These are phyloP conservation scores for Hormaphis cornu DNA, from an alignment of 1,140 invertebrate genomes.

Conservation along the genomic window DNA sequence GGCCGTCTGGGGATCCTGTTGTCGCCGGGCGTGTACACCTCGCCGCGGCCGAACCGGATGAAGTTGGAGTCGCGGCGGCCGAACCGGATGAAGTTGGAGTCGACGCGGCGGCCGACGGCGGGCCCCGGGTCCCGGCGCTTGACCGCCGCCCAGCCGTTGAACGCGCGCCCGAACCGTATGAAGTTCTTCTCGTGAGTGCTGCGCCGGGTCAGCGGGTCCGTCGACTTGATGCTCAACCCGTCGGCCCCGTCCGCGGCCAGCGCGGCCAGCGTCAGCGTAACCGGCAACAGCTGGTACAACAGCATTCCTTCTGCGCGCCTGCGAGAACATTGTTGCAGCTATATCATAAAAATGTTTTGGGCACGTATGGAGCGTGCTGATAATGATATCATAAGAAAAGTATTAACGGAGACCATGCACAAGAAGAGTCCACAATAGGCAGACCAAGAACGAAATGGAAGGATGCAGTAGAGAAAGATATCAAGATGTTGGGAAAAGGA, in stretches of 20 bases:
- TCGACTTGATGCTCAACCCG: slow-evolving; percentile 28
- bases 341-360: too few relatives aligned
- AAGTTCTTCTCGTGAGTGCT: slow-evolving; percentile 39
- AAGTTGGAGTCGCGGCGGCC: slow-evolving; percentile 34
- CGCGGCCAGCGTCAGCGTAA: slow-evolving; percentile 3
- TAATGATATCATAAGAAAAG: too few relatives aligned
- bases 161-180: slow-evolving; percentile 38
- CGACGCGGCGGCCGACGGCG: not conserved
- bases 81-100: slow-evolving; percentile 35
- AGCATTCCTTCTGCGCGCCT: slow-evolving; percentile 9
- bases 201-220: slow-evolving; percentile 37
- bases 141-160: slow-evolving; percentile 46
- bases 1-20: slow-evolving; percentile 14
- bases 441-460: too few relatives aligned
- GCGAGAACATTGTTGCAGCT: too few relatives aligned
- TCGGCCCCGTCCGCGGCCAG: not conserved
- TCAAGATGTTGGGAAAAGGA: too few relatives aligned
- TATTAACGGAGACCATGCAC: too few relatives aligned
- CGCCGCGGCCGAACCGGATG: slow-evolving; percentile 36
- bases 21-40: slow-evolving; percentile 23
- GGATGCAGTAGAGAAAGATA: too few relatives aligned
- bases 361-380: too few relatives aligned
- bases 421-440: too few relatives aligned
- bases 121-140: slow-evolving; percentile 38
- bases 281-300: slow-evolving; percentile 8